These are phyloP conservation scores for Emydura subglobosa DNA, from an alignment of 2,113 vertebrate genomes.

Conservation along the genomic window DNA sequence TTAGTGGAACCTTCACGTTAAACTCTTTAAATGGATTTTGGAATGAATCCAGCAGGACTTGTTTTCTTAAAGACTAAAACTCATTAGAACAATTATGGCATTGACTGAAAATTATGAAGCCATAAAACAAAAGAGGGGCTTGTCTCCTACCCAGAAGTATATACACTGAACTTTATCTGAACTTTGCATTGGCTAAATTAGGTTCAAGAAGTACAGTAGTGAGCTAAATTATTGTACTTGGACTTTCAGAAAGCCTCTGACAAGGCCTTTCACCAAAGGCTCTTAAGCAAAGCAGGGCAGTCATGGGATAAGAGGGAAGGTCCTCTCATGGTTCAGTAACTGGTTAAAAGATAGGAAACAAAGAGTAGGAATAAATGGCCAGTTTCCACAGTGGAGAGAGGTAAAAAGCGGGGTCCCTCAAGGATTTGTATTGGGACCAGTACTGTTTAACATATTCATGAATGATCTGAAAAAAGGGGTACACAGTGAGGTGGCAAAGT, in stretches of 20 bases:
- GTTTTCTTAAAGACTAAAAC: conserved; percentile 8
- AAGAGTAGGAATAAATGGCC: neutral
- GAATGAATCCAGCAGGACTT: neutral
- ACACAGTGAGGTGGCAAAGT: neutral
- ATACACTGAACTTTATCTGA: conserved; percentile 46
- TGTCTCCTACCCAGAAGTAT: neutral
- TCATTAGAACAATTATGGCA: conserved; percentile 39
- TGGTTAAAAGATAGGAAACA: neutral
- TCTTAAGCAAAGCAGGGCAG: neutral
- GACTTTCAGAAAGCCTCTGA: neutral
- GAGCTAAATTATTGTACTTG: neutral
- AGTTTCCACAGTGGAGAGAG: neutral
- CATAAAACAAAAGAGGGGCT: conserved; percentile 35
- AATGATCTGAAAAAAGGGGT: neutral
- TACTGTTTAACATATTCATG: neutral
- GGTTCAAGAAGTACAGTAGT: neutral
- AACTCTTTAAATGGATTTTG: conserved; percentile 9
- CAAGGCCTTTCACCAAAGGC: neutral
- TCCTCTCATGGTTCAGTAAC: neutral
- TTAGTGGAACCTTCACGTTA: conserved; percentile 23
- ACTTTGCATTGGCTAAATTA: neutral
- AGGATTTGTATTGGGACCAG: neutral
- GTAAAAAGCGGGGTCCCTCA: neutral
- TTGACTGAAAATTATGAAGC: conserved; percentile 1
- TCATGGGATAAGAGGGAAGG: neutral